These are phyloP conservation scores for Passer domesticus DNA, from an alignment of 2,113 vertebrate species.

Conservation along the genomic window DNA sequence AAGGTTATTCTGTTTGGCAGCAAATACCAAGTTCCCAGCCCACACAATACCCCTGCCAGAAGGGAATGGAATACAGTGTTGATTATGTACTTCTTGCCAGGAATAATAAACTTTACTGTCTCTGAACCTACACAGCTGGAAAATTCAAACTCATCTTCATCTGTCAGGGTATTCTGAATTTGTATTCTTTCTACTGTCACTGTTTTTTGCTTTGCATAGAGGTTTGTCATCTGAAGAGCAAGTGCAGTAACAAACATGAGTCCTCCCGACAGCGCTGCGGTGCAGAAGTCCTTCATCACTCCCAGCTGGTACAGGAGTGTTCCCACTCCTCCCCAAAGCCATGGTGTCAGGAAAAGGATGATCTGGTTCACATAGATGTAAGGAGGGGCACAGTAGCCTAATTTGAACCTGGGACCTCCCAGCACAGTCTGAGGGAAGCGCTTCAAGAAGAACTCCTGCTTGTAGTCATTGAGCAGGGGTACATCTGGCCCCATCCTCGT, in stretches of 20 bases:
- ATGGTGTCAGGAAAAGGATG: constrained; percentile 91
- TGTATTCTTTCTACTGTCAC: constrained; percentile 84
- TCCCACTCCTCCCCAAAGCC: constrained; percentile 89
- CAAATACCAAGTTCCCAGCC: constrained; percentile 94
- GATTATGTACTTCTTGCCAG: constrained; percentile 89
- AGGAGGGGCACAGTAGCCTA: constrained; percentile 92
- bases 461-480: constrained; percentile 97
- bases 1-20: constrained; percentile 85
- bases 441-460: constrained; percentile 98
- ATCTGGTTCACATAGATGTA: constrained; percentile 93
- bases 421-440: constrained; percentile 95
- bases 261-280: constrained; percentile 83
- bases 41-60: constrained; percentile 88
- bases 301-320: constrained; percentile 88
- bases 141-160: constrained; percentile 97
- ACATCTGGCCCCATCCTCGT: constrained; percentile 97
- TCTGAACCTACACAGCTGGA: constrained; percentile 89
- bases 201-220: constrained; percentile 80
- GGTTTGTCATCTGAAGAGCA: constrained; percentile 82
- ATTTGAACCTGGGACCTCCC: constrained; percentile 89
- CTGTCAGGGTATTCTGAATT: constrained; percentile 83
- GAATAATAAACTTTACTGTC: constrained; percentile 91
- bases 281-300: constrained; percentile 81
- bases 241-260: constrained; percentile 87
- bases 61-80: constrained; percentile 88